Percentiles rank a stretch among this genome's conserved stretches.
phyloP scores from a whole-genome alignment of 1,140 invertebrate species.

The Alviniconcha marisindica region DNA sequence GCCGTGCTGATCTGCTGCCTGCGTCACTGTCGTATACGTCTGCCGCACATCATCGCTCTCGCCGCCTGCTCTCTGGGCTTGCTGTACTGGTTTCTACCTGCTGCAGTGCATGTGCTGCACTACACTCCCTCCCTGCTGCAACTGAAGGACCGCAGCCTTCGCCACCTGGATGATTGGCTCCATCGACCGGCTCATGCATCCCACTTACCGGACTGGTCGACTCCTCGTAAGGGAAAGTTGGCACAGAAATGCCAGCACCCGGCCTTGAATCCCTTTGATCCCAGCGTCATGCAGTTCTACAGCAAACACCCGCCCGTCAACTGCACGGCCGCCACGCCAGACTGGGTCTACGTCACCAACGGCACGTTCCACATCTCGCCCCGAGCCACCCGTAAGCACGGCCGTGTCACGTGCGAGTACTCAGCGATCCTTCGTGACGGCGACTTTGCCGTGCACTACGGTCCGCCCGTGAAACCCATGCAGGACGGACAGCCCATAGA shows the following conservation, averaged over 20 bases:
- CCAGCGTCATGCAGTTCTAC: constrained; percentile 84
- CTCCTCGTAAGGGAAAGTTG: too few relatives aligned
- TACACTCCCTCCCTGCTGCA: too few relatives aligned
- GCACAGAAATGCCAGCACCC: constrained; percentile 82
- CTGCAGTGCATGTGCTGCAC: too few relatives aligned
- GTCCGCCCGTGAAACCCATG: constrained; percentile 43
- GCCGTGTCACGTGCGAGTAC: constrained; percentile 58
- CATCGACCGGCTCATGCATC: too few relatives aligned
- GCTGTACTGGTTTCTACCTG: too few relatives aligned
- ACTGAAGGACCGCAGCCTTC: too few relatives aligned
- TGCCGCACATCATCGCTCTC: too few relatives aligned
- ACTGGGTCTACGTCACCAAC: constrained; percentile 58
- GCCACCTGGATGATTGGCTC: too few relatives aligned
- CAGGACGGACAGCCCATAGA: constrained; percentile 47
- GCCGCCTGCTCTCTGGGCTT: too few relatives aligned
- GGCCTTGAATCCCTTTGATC: constrained; percentile 81
- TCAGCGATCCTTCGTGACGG: constrained; percentile 49
- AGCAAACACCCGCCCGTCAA: constrained; percentile 79
- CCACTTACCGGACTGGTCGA: too few relatives aligned
- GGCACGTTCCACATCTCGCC: constrained; percentile 51
- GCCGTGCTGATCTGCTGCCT: too few relatives aligned
- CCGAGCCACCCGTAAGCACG: constrained; percentile 40
- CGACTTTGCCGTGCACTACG: constrained; percentile 36
- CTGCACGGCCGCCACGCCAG: constrained; percentile 78
- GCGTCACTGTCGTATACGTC: too few relatives aligned